Percentiles rank a stretch among this genome's conserved stretches.
These are phyloP conservation scores for Sebastiscus albofasciatus DNA, from an alignment of 2,797 vertebrate species.

Conservation along the genomic window DNA sequence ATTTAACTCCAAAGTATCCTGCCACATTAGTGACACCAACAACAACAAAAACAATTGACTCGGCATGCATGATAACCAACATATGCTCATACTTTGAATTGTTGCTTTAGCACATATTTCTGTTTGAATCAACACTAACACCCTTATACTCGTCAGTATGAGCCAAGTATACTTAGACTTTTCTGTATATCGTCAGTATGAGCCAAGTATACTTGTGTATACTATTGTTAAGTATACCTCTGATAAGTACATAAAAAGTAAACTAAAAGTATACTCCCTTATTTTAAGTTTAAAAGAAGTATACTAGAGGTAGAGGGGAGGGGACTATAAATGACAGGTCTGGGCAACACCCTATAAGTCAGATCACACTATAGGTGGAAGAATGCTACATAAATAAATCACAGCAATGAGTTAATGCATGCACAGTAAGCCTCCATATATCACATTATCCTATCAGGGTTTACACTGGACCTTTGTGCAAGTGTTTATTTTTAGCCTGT, in stretches of 20 bases:
- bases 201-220: too few species aligned
- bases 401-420: background rate
- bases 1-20: background rate
- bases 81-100: background rate
- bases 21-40: background rate
- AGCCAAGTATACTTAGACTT: too few species aligned
- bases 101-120: conserved; percentile 9
- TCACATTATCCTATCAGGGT: background rate
- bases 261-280: too few species aligned
- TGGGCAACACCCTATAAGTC: conserved; percentile 39
- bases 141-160: background rate
- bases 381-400: background rate
- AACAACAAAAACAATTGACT: background rate
- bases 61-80: background rate
- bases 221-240: too few species aligned
- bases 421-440: fast-evolving
- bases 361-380: background rate
- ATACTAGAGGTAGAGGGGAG: background rate
- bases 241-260: too few species aligned
- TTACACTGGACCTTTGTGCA: background rate
- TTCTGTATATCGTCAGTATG: too few species aligned
- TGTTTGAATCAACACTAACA: background rate
- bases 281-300: too few species aligned
- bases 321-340: conserved; percentile 8
- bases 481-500: background rate